Evolutionary conservation across 1,140 invertebrate genomes (phyloP), one percentile per base, ranked within the genome.

Genomic region (Papilio helenus): DNA sequence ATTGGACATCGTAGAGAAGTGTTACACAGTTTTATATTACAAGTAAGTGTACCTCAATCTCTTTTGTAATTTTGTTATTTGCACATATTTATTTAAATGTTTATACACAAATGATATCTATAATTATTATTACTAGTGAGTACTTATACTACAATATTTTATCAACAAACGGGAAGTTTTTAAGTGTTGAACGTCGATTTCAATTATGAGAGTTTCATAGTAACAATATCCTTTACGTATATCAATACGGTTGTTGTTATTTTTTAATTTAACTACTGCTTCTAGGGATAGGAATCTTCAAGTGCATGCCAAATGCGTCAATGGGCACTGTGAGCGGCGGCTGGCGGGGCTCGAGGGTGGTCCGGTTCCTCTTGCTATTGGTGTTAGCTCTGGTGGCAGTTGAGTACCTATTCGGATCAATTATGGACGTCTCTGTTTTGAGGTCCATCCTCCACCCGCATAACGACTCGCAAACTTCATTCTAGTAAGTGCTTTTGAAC

Each of bases 331-430:
- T 83, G 80, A 82, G 79, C 87, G 87, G 90, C 88, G 89, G 88
- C 82, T 88, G 91, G 87, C 87, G 92, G 87, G 88, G 89, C 86
- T 86, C 89, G 88, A 90, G 91, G 81, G 92, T 90, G 87, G 88
- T 93, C 58, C 90, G 92, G 79, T 89, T 92, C 80, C 88, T 94
- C 55, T 80, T 94, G 23, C 87, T 94, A 79, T 79, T 90, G 79
- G 92, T 93, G 83, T 85, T 93, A 76, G 90, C 91, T 71, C 87
- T 93, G 3, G 92, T 90, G 16, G 93, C 92, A 14, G 88, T 94
- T 29, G 92, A 94, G 83, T 94, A 90, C 85, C 88, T 94, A 79
- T 93, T 92, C 86, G 92, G 93, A 68, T 91, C 91, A 80, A 91
- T 94, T 39, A 85, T 93, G n/a, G 91, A 93, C 83, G 91, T 91